Evolutionary conservation across 2,113 vertebrate genomes (phyloP), one percentile per base, ranked within the genome.

Genomic region (Heterotis niloticus): DNA sequence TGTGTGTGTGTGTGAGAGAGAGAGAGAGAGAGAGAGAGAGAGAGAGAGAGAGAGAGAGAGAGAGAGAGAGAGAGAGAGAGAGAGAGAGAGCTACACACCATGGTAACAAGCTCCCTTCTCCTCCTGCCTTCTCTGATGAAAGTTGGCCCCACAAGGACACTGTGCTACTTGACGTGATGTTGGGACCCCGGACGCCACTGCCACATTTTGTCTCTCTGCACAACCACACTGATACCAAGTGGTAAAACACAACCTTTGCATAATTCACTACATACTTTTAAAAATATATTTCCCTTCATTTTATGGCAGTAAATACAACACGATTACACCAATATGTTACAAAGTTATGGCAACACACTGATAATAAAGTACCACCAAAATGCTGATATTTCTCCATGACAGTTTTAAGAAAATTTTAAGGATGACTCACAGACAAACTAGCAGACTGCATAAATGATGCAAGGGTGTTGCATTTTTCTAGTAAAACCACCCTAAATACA

Each of bases 71-170:
- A n/a, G n/a, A n/a, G n/a, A n/a, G 83, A 82, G 87, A 90, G 24
- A 17, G 54, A 44, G 65, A 29, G 66, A 70, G 24, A 70, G 28
- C 44, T 78, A 57, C 59, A 54, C 3, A 24, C 65, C 81, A 78
- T 56, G 12, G 84, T 84, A 88, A 90, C 88, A 88, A 88, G 86
- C 76, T 65, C 0, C 24, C 83, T 85, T 88, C 86, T 84, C 83
- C 87, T 44, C 64, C 67, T 79, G 69, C 85, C 88, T 83, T 84
- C 81, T 54, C 68, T 85, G 86, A 91, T 90, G 83, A 88, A 89
- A 86, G 81, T 84, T 84, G 86, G 83, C 86, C 87, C 84, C 86
- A 87, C 81, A 73, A 85, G 89, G 88, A 83, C 87, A 84, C 84
- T 83, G 82, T 82, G 64, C 81, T 79, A 80, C 73, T 81, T 82